Percentiles rank a stretch among this genome's conserved stretches.
Conservation (phyloP, 2,113 vertebrate species). For the Heterochromis multidens region DNA sequence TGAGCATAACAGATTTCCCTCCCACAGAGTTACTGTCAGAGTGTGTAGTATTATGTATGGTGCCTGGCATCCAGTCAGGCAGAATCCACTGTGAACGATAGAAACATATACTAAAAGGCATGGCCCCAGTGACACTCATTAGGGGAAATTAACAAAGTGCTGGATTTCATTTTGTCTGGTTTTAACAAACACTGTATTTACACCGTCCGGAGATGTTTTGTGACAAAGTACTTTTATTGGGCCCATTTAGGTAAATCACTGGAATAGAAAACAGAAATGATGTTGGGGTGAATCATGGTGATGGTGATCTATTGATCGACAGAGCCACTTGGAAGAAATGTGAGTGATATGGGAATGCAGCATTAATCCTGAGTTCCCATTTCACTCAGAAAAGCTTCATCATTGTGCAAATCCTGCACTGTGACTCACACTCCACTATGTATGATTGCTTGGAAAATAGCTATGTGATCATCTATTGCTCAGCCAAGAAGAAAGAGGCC, state of each 20-base stretch:
- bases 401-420: constrained; percentile 6
- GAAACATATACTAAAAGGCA: neutral
- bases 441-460: constrained; percentile 50
- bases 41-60: constrained; percentile 16
- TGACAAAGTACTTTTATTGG: neutral
- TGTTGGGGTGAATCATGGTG: constrained; percentile 10
- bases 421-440: constrained; percentile 37
- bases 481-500: constrained; percentile 25
- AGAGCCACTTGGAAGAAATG: neutral
- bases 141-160: neutral
- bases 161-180: neutral
- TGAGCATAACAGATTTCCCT: constrained; percentile 14
- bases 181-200: neutral
- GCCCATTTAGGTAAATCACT: neutral
- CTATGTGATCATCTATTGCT: constrained; percentile 26
- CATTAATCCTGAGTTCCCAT: neutral
- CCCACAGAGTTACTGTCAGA: constrained; percentile 13
- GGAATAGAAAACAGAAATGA: neutral
- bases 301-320: constrained; percentile 18
- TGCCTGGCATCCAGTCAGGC: neutral
- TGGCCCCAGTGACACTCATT: neutral
- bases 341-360: neutral
- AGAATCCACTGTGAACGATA: neutral
- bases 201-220: neutral
- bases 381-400: constrained; percentile 15